phyloP scores from a whole-genome alignment of 2,113 vertebrate genomes.

The Mustelus asterias region DNA sequence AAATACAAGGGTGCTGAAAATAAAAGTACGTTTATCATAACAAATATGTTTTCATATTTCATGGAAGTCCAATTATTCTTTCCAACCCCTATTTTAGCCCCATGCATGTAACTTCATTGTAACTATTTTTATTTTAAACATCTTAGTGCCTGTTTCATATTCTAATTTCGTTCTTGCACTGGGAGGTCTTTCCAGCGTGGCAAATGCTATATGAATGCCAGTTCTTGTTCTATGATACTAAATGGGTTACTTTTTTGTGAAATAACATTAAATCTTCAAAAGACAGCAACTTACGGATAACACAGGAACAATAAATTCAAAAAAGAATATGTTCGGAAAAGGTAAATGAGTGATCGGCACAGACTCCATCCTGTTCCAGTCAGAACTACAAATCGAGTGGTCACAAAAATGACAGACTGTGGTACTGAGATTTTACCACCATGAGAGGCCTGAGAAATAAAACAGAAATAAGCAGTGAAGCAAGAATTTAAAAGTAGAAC shows the following conservation, averaged over 20 bases:
- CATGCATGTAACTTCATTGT: background rate
- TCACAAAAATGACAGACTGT: slow-evolving; percentile 83
- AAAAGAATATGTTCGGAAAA: slow-evolving; percentile 91
- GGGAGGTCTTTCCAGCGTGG: background rate
- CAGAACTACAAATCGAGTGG: slow-evolving; percentile 86
- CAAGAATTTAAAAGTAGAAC: slow-evolving; percentile 2
- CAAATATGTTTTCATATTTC: background rate
- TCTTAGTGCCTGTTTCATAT: background rate
- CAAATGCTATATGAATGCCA: background rate
- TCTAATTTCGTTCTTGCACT: background rate
- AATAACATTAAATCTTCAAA: background rate
- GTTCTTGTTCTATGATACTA: background rate
- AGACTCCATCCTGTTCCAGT: slow-evolving; percentile 92
- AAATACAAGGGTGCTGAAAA: background rate
- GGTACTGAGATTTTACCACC: slow-evolving; percentile 84
- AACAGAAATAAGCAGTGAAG: background rate
- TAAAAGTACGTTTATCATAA: background rate
- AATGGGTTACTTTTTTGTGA: background rate
- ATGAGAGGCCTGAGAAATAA: slow-evolving; percentile 76
- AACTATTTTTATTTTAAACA: background rate
- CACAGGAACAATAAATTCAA: slow-evolving; percentile 96
- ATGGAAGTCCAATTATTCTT: background rate
- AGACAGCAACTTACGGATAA: slow-evolving; percentile 81
- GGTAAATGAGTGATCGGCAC: slow-evolving; percentile 88
- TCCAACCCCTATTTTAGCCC: background rate